These are phyloP conservation scores for Protonemura montana DNA, from an alignment of 2,888 invertebrate species.

Conservation along the genomic window DNA sequence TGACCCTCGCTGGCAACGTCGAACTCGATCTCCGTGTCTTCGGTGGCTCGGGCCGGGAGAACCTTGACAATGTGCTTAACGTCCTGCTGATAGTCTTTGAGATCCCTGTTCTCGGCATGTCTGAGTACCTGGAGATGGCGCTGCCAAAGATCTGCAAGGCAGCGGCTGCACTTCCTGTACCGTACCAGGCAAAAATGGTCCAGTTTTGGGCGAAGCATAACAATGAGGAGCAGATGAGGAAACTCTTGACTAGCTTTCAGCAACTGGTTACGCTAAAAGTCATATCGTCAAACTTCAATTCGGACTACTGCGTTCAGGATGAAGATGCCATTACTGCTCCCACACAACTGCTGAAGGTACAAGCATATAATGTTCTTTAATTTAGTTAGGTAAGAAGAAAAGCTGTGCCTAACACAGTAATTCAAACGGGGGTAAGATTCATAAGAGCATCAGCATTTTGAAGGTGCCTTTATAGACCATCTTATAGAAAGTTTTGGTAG, in stretches of 20 bases:
- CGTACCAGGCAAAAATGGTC: slow-evolving; percentile 81
- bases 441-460: too few species aligned
- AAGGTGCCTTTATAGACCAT: too few species aligned
- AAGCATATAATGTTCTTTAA: too few species aligned
- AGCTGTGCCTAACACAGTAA: too few species aligned
- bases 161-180: slow-evolving; percentile 74
- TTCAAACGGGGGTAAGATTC: too few species aligned
- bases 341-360: slow-evolving; percentile 86
- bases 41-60: slow-evolving; percentile 54
- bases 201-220: slow-evolving; percentile 79
- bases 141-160: slow-evolving; percentile 76
- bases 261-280: slow-evolving; percentile 88
- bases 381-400: too few species aligned
- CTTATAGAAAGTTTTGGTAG: too few species aligned
- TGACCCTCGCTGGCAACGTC: slow-evolving; percentile 68
- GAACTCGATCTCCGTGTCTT: slow-evolving; percentile 73
- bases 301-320: slow-evolving; percentile 82
- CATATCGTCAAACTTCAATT: slow-evolving; percentile 76
- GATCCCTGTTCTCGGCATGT: slow-evolving; percentile 74
- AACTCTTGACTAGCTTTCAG: slow-evolving; percentile 79
- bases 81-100: slow-evolving; percentile 80
- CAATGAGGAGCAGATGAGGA: slow-evolving; percentile 66
- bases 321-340: slow-evolving; percentile 84
- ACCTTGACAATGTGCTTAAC: slow-evolving; percentile 61
- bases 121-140: slow-evolving; percentile 84